Conservation (phyloP, 2,888 invertebrate genomes). For the Heliconius sara region DNA sequence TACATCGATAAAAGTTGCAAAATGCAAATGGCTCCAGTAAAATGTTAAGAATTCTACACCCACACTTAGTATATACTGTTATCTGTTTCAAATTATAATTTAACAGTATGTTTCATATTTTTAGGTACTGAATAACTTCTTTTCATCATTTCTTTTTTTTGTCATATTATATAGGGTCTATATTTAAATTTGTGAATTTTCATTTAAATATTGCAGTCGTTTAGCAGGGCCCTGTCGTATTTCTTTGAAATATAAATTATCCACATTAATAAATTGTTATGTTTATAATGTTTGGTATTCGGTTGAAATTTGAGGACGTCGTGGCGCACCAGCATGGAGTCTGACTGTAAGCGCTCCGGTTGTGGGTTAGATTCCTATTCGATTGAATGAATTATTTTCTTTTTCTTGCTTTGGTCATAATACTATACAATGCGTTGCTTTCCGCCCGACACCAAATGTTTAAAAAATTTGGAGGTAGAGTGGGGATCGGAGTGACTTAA, state of each 20-base stretch:
- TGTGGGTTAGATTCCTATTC: background rate
- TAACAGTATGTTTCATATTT: constrained; percentile 43
- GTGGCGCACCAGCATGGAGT: no score
- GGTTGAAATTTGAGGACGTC: background rate
- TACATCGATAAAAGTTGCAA: constrained; percentile 80
- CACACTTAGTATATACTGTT: constrained; percentile 69
- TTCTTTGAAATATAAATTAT: background rate
- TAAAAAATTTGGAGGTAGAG: no score
- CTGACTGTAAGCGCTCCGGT: no score
- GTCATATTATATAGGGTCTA: no score
- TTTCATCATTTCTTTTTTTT: background rate
- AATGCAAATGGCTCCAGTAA: constrained; percentile 80
- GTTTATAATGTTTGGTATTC: no score
- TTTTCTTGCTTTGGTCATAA: background rate
- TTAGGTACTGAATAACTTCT: background rate
- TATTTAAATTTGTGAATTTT: background rate
- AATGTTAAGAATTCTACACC: constrained; percentile 79
- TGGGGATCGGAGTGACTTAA: no score
- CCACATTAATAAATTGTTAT: no score
- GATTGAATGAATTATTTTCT: background rate
- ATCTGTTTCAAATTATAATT: constrained; percentile 66
- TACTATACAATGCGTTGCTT: background rate
- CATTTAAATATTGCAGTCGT: background rate
- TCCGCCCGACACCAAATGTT: no score
- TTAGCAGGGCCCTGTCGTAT: background rate